Evolutionary conservation across 2,888 invertebrate species (phyloP), one percentile per base, ranked within the genome.

Genomic region (Dryobota labecula): DNA sequence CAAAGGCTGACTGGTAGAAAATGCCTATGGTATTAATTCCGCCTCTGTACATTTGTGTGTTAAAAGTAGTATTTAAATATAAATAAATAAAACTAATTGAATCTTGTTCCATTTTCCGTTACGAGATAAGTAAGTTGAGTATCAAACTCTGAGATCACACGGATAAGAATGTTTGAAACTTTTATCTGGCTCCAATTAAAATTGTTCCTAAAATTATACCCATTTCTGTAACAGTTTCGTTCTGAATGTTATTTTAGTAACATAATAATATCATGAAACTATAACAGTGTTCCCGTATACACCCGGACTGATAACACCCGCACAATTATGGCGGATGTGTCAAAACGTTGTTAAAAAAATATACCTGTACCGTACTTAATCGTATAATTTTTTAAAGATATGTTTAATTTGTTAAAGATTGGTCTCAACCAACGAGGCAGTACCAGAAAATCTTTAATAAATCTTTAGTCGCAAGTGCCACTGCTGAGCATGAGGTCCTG

Each of bases 251-350:
- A 67, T 69, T 76, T 49, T 58, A 67, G 64, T 65, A 73, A 53
- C 64, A 62, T 15, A 81, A 65, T 65, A 61, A 49, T 43, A 61
- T 63, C 30, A 51, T 76, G 24, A 47, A 70, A 73, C 63, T 73
- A n/a, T 64, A 67, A 80, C 66, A 72, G 36, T 68, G 66, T 13
- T 63, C 82, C 70, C 81, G 56, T 81, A 73, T 76, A n/a, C n/a
- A n/a, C n/a, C n/a, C n/a, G 33, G 41, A 41, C 27, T 51, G 84
- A 82, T 82, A 82, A 81, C 1, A 58, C 77, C 81, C 81, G 72
- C 64, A 73, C 18, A 51, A n/a, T 72, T 58, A 61, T 53, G 49
- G 27, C 24, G 11, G 54, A 30, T 71, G 62, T 82, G 64, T 36
- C 20, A 41, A 11, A 41, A 57, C n/a, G 33, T 43, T 60, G 61